Conservation (phyloP, 2,113 vertebrate species). For the Thunnus thynnus region DNA sequence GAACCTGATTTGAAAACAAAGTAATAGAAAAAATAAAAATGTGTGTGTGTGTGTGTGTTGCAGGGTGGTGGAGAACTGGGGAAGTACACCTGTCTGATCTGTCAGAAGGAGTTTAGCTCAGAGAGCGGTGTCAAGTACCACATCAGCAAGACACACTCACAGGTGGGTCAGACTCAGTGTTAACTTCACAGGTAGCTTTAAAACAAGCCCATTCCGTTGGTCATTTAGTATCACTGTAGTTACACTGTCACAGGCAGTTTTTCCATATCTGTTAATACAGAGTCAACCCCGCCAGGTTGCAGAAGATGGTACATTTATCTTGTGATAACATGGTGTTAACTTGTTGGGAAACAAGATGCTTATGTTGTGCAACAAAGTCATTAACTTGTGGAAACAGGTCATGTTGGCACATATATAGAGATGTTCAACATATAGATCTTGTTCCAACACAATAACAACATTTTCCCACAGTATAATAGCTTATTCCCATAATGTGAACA, state of each 20-base stretch:
- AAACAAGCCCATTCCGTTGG: background rate
- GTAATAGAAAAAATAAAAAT: background rate
- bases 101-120: constrained; percentile 97
- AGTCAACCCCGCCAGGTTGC: background rate
- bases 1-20: background rate
- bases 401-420: background rate
- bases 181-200: background rate
- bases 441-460: background rate
- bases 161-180: constrained; percentile 86
- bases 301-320: background rate
- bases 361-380: constrained; percentile 1
- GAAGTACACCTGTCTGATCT: constrained; percentile 95
- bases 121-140: constrained; percentile 99
- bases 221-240: background rate
- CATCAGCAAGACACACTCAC: constrained; percentile 96
- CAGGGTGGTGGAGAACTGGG: constrained; percentile 93
- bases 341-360: background rate
- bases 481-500: no score
- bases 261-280: background rate
- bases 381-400: background rate
- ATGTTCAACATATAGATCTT: background rate
- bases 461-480: background rate
- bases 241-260: background rate
- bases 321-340: background rate
- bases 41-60: constrained; percentile 60